phyloP scores from a whole-genome alignment of 2,113 vertebrate genomes.

The Lagopus muta region DNA sequence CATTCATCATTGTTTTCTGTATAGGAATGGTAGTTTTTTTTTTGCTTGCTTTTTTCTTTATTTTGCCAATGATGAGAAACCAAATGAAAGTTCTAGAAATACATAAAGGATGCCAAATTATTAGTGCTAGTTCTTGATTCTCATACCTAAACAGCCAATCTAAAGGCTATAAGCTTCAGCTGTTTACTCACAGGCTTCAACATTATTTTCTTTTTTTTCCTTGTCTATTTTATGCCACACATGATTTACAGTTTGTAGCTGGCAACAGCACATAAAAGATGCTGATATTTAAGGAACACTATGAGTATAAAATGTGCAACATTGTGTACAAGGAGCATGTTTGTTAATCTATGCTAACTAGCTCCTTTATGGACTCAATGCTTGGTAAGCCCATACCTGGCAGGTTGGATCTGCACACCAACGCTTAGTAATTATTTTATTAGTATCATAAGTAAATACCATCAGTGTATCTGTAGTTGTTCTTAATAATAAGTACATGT shows the following conservation, averaged over 20 bases:
- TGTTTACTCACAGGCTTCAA: neutral
- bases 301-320: neutral
- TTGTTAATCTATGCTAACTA: neutral
- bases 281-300: neutral
- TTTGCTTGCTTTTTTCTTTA: neutral
- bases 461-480: neutral
- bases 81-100: neutral
- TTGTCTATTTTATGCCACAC: neutral
- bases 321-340: neutral
- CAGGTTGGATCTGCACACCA: neutral
- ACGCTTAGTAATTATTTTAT: neutral
- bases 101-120: neutral
- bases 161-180: neutral
- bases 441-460: neutral
- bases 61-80: neutral
- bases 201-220: neutral
- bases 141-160: neutral
- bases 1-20: neutral
- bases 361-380: neutral
- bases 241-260: neutral
- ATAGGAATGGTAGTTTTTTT: neutral
- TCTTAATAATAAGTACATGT: neutral
- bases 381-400: neutral
- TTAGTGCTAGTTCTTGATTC: neutral
- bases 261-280: neutral